Base-by-base conservation (phyloP, 1,140 invertebrate genomes). In the Solen grandis region DNA sequence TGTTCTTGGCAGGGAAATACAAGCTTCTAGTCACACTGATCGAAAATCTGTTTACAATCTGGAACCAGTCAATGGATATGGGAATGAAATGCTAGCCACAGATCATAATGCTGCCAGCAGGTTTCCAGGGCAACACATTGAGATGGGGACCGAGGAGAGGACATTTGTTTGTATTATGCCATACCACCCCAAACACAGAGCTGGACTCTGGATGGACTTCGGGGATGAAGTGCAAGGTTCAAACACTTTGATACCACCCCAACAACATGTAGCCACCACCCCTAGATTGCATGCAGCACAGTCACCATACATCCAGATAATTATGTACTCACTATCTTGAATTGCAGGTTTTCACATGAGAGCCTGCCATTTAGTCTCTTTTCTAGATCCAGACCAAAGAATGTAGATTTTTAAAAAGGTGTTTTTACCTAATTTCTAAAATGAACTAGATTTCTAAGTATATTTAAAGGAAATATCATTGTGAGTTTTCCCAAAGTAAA, bases 211-310 rank as follows among this genome's bases (percentile, higher is more conserved):
- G 52, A 95, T 98, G 79, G 95, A 94, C 86, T 95, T 96, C 88
- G 97, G 97, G 55, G 97, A 98, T 90, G 96, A 98, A 82, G 94
- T 98, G 69, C 96, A 98, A 96, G 96, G 97, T 97, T 85, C 82
- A 63, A 66, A 54, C 29, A 16, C 59, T 55, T 46, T 8, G 19
- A 66, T 41, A 8, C 5, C 27, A 5, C 54, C 5, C 27, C 27
- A 22, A 55, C 27, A 5, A 22, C 4, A 8, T 19, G 19, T 5
- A 4, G 27, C 54, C n/a, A 22, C 27, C 27, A 55, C 27, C 4
- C 19, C n/a, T 4, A 22, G 27, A 22, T 55, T 55, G 27, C 27
- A 55, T 55, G n/a, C 46, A 50, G 46, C 19, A 50, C 19, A 50
- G 10, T 50, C 19, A 19, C 19, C n/a, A 13, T n/a, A 13, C n/a